phyloP scores from a whole-genome alignment of 2,113 vertebrate species.

The Bufo bufo region DNA sequence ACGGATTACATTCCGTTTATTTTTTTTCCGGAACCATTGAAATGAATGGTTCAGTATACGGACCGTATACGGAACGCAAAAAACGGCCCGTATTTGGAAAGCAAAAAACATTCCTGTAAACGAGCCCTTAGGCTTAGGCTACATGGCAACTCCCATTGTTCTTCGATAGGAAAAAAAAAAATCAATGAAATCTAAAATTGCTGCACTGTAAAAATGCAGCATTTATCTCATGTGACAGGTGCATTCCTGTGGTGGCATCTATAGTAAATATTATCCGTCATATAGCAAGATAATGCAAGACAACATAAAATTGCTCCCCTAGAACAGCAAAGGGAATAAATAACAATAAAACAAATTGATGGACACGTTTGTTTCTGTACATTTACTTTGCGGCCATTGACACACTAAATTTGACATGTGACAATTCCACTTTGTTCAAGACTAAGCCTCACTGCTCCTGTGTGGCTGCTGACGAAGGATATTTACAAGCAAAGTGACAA shows the following conservation, averaged over 20 bases:
- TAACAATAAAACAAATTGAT: constrained; percentile 45
- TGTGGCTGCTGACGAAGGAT: constrained; percentile 12
- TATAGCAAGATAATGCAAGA: constrained; percentile 14
- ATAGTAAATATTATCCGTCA: constrained; percentile 36
- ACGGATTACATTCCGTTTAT: too few species aligned
- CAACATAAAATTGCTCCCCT: constrained; percentile 31
- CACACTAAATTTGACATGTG: constrained; percentile 42
- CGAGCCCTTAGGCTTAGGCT: not conserved
- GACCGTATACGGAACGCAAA: too few species aligned
- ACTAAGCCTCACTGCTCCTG: constrained; percentile 16
- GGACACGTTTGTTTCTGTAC: not conserved
- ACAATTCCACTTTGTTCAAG: constrained; percentile 37
- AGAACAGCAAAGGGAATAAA: constrained; percentile 21
- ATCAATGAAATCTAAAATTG: not conserved
- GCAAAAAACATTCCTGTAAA: too few species aligned
- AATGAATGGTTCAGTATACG: too few species aligned
- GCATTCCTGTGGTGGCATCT: constrained; percentile 15
- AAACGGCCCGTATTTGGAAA: too few species aligned
- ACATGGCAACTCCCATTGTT: not conserved
- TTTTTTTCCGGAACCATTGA: too few species aligned
- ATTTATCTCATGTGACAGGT: constrained; percentile 19
- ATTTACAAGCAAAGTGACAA: constrained; percentile 32
- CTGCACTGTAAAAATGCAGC: not conserved
- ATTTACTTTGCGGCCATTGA: constrained; percentile 23
- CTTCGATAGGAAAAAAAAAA: not conserved